Percentiles rank a stretch among this genome's conserved stretches.
Conservation (phyloP, 2,113 vertebrate species). For the Peromyscus californicus region DNA sequence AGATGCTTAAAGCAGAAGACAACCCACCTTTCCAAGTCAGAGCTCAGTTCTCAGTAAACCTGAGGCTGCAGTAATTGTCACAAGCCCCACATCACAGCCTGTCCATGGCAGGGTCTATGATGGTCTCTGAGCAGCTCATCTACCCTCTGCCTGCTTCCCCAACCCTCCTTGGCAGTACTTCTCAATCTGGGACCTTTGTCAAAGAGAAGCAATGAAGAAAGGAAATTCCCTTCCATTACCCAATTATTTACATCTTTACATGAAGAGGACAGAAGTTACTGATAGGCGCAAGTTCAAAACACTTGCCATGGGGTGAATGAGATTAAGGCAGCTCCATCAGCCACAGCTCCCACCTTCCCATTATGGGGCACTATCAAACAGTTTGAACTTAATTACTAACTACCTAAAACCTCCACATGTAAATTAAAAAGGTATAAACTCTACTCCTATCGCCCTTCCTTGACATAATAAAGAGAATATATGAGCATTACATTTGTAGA, state of each 20-base stretch:
- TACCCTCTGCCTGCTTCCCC: neutral
- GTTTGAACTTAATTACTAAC: constrained; percentile 62
- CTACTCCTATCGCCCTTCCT: neutral
- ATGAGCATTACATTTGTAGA: constrained; percentile 12
- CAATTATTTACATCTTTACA: constrained; percentile 22
- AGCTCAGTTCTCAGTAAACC: neutral
- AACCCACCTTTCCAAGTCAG: neutral
- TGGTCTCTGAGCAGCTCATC: neutral
- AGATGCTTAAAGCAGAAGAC: neutral
- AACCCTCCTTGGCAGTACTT: neutral
- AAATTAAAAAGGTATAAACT: constrained; percentile 13
- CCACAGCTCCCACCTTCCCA: neutral
- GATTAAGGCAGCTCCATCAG: constrained; percentile 16
- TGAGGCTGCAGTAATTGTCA: neutral
- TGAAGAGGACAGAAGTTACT: constrained; percentile 5
- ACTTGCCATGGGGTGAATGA: neutral
- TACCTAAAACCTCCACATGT: constrained; percentile 23
- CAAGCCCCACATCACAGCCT: neutral
- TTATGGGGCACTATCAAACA: constrained; percentile 1
- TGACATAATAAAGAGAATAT: constrained; percentile 11
- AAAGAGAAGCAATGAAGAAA: constrained; percentile 43
- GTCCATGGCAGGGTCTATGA: neutral
- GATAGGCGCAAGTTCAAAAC: constrained; percentile 49
- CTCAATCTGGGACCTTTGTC: constrained; percentile 26
- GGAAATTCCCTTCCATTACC: constrained; percentile 29